Evolutionary conservation across 2,797 vertebrate species (phyloP).

Genomic region (Prunella strophiata): DNA sequence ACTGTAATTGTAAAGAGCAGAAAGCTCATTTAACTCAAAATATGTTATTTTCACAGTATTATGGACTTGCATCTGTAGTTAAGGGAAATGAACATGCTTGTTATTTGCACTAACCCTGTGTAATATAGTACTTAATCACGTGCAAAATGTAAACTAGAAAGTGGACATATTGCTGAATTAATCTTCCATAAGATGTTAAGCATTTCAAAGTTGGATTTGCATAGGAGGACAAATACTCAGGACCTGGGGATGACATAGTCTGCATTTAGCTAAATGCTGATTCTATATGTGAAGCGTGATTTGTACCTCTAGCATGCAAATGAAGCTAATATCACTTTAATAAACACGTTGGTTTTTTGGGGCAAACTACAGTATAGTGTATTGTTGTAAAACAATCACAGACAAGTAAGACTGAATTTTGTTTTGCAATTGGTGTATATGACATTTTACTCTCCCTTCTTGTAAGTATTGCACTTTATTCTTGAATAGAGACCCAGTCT

Average conservation of each 20-base stretch:
- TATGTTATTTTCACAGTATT: not conserved
- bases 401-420: not conserved
- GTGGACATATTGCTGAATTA: not conserved
- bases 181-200: not conserved
- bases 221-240: not conserved
- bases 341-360: not conserved
- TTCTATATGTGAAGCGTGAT: not conserved
- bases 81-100: not conserved
- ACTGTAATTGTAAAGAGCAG: not conserved
- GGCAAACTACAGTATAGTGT: not conserved
- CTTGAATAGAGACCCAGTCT: not conserved
- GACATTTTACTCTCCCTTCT: not conserved
- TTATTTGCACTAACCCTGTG: not conserved
- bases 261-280: not conserved
- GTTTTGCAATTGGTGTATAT: not conserved
- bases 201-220: conserved; percentile 9
- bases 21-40: not conserved
- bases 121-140: not conserved
- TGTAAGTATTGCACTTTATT: not conserved
- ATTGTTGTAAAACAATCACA: fast-evolving
- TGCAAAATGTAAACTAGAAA: not conserved
- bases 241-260: fast-evolving
- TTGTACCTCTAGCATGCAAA: not conserved
- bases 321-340: not conserved
- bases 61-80: not conserved